Conservation (phyloP, 2,888 invertebrate genomes). For the Yponomeuta cagnagella region DNA sequence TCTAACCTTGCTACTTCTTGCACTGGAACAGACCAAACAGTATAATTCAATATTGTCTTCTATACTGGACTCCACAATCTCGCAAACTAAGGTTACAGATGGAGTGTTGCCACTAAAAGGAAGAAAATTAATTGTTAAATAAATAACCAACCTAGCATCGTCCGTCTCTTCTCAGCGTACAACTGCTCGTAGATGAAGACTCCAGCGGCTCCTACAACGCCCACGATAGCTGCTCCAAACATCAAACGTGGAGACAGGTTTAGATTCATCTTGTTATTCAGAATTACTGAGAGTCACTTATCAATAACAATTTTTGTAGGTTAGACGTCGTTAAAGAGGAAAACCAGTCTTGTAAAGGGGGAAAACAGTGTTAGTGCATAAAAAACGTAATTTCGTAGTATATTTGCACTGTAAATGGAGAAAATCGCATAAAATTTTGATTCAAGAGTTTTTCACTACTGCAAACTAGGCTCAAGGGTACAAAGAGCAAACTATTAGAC, state of each 20-base stretch:
- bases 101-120: too few species aligned
- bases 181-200: conserved; percentile 68
- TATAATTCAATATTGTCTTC: not conserved
- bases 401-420: not conserved
- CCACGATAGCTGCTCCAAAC: conserved; percentile 67
- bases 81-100: too few species aligned
- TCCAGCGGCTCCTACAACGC: conserved; percentile 67
- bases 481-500: not conserved
- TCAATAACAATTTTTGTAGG: not conserved
- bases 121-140: too few species aligned
- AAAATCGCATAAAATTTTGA: not conserved
- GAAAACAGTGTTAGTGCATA: not conserved
- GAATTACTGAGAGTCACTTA: not conserved
- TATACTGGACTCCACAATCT: too few species aligned
- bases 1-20: conserved; percentile 61
- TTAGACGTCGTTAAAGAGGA: not conserved
- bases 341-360: not conserved
- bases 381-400: not conserved
- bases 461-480: not conserved
- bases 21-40: conserved; percentile 39
- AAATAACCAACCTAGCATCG: conserved; percentile 56
- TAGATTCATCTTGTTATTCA: conserved; percentile 21
- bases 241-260: conserved; percentile 51
- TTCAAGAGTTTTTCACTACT: not conserved
- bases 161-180: conserved; percentile 61